A percentile compares a stretch with the other conserved stretches of the same genome.
Conservation (phyloP, 53 echinoderm and acorn worm genomes). For the Holothuria leucospilota region DNA sequence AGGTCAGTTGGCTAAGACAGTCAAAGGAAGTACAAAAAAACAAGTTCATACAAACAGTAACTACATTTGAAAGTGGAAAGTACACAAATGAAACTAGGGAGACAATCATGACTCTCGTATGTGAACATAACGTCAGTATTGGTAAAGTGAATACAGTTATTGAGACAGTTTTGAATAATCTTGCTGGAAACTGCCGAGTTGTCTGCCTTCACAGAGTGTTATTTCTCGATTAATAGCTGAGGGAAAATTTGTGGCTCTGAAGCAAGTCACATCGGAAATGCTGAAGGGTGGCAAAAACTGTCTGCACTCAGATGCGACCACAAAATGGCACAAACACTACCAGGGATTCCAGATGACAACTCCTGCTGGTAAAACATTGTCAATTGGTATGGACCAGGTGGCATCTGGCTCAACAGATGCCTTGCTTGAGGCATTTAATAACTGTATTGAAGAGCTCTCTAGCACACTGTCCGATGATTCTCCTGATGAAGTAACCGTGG, state of each 20-base stretch:
- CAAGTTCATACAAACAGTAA: conserved; percentile 23
- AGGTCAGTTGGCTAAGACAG: conserved; percentile 31
- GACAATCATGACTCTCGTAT: conserved; percentile 58
- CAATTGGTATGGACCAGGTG: conserved; percentile 54
- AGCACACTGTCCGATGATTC: not conserved
- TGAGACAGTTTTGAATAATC: conserved; percentile 59
- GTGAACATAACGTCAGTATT: conserved; percentile 60
- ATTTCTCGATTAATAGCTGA: conserved; percentile 53
- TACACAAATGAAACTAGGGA: conserved; percentile 58
- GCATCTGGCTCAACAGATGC: conserved; percentile 42
- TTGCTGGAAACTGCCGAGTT: conserved; percentile 43
- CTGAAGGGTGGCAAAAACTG: conserved; percentile 45
- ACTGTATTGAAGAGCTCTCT: conserved; percentile 23
- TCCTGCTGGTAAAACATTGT: conserved; percentile 41
- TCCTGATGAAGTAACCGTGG: conserved; percentile 29
- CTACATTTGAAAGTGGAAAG: conserved; percentile 55
- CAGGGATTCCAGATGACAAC: conserved; percentile 65
- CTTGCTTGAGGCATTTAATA: conserved; percentile 13
- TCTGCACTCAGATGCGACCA: conserved; percentile 60
- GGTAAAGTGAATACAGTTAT: conserved; percentile 51
- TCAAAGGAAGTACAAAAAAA: conserved; percentile 21
- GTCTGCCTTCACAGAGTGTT: conserved; percentile 49
- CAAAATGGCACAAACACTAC: conserved; percentile 65
- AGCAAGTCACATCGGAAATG: conserved; percentile 29
- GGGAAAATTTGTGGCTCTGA: conserved; percentile 61